Base-by-base conservation (phyloP, 2,797 vertebrate species). In the Intellagama lesueurii region DNA sequence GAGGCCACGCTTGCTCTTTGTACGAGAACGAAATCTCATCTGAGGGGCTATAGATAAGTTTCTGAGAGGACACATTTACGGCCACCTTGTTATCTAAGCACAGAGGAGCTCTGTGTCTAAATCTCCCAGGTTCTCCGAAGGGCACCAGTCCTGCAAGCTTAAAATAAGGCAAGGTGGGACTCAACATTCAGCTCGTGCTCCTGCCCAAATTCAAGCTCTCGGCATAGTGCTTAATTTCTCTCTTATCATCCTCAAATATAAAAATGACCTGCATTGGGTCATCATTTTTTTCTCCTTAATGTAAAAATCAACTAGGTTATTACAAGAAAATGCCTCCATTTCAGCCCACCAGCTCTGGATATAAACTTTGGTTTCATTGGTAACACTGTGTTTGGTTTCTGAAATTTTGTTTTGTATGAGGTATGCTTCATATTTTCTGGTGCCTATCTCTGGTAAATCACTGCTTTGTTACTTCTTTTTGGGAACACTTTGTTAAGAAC, bases 1-100 rank as follows among this genome's bases (percentile, higher is more conserved):
- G 91, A 88, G 76, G 87, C 86, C 89, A 89, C 72, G 78, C 1
- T 28, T 1, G 70, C 60, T 17, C 82, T 83, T 89, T 56, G 85
- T 19, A 1, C 0, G 14, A 7, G 32, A 81, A 0, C 5, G 0
- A 86, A 85, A 91, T 86, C 83, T 91, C 35, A 87, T 66, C 72
- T 2, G 82, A 66, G 81, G 24, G 47, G 0, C 79, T 0, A 47
- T 22, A 0, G 0, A 0, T 0, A 3, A 8, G 81, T 47, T 77
- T 76, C 14, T 1, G 52, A 47, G 68, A 64, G 52, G 89, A 81
- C 76, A 35, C 24, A 0, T 7, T 1, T 0, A 0, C 11, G 0
- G 7, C 3, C 83, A 81, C 77, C 85, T 5, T 76, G 81, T 81
- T 81, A 12, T 88, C 82, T 0, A 56, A 68, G 83, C 90, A 6